Base-by-base conservation (phyloP, 1,140 invertebrate species). In the Melitaea cinxia region DNA sequence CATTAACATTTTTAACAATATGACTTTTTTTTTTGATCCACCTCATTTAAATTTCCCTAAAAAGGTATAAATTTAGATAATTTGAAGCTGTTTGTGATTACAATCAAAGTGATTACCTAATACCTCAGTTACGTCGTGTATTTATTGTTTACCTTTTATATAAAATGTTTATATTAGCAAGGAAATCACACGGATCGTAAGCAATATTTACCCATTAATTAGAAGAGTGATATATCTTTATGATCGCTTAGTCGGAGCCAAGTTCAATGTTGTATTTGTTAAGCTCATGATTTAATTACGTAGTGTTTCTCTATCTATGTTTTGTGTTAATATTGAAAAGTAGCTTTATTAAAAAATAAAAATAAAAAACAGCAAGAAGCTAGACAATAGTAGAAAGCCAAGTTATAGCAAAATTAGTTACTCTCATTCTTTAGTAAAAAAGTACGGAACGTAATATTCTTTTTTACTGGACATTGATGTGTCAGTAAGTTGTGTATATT, bases 161-260 rank as follows among this genome's bases (percentile, higher is more conserved):
- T 58, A 10, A 23, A 47, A 21, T 64, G 30, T 57, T 50, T 52
- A 33, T 57, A 39, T 64, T 49, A 57, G 56, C 15, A 49, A 56
- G 54, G 54, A 52, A 65, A 65, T 57, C 62, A 49, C 47, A 65
- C 21, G 57, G 6, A 33, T 57, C 33, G 30, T 33, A 54, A 33
- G 19, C 21, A 15, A 64, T 57, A 64, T 64, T 64, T 65, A 58
- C 42, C 23, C 62, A 65, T 65, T 65, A 65, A 65, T 65, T 65
- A 65, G 54, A 52, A 35, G 54, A 23, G 5, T 65, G 54, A 50
- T 57, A 24, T 57, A 57, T 49, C 30, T 57, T 17, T 23, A 52
- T 30, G 54, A 57, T 56, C 45, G 33, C 54, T 45, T 23, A 15
- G 47, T 57, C 23, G 30, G 33, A 50, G 45, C 62, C 54, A 64